Evolutionary conservation across 2,888 invertebrate genomes (phyloP).

Genomic region (Microdon myrmicae): DNA sequence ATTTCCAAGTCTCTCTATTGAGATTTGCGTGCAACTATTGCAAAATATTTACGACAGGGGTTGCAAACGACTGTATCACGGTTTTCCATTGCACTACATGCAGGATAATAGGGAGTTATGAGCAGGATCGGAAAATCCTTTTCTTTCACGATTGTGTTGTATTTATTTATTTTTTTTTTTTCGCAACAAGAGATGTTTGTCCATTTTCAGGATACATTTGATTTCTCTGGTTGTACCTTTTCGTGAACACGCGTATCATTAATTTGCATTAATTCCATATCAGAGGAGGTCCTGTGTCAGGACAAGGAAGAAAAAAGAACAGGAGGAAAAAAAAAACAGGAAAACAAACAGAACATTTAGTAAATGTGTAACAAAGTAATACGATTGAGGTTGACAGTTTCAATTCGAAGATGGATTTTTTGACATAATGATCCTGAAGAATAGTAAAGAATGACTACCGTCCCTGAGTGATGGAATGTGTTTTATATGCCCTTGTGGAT

Average conservation of each 20-base stretch:
- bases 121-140: slow-evolving; percentile 8
- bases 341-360: slow-evolving; percentile 28
- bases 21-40: slow-evolving; percentile 50
- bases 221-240: slow-evolving; percentile 18
- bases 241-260: slow-evolving; percentile 59
- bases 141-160: slow-evolving; percentile 9
- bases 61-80: slow-evolving; percentile 2
- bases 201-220: slow-evolving; percentile 25
- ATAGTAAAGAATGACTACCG: slow-evolving; percentile 9
- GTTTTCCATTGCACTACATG: background rate
- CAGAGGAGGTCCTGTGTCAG: slow-evolving; percentile 56
- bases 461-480: slow-evolving; percentile 23
- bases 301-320: slow-evolving; percentile 21
- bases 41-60: slow-evolving; percentile 45
- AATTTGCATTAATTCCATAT: slow-evolving; percentile 67
- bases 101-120: background rate
- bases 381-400: slow-evolving; percentile 52
- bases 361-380: slow-evolving; percentile 47
- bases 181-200: slow-evolving; percentile 40
- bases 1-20: slow-evolving; percentile 47
- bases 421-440: slow-evolving; percentile 47
- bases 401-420: slow-evolving; percentile 47
- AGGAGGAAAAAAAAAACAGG: background rate
- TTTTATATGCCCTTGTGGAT: slow-evolving; percentile 19
- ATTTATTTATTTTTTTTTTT: slow-evolving; percentile 30